phyloP scores from a whole-genome alignment of 92 coral and sea anemone genomes.

The Siderastrea radians region DNA sequence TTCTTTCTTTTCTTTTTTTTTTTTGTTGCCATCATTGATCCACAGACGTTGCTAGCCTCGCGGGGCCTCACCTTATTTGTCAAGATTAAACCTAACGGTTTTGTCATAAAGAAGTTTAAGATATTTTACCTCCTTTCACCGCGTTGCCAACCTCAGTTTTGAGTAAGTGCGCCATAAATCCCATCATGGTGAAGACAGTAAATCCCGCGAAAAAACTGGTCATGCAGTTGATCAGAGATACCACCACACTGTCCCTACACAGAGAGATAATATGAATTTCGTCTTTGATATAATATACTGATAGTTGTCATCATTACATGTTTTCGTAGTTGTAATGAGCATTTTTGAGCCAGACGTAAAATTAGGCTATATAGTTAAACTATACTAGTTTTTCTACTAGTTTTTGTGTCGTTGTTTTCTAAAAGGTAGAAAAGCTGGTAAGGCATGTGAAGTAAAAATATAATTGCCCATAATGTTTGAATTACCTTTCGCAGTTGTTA shows the following conservation, averaged over 20 bases:
- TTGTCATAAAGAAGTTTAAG: not conserved
- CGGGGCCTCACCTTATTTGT: too few relatives aligned
- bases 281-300: too few relatives aligned
- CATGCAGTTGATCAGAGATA: conserved; percentile 59
- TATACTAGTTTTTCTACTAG: too few relatives aligned
- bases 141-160: conserved; percentile 33
- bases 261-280: not conserved
- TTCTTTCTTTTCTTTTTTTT: too few relatives aligned
- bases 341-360: too few relatives aligned
- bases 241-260: conserved; percentile 47
- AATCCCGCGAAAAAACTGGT: conserved; percentile 75
- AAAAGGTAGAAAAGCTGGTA: too few relatives aligned
- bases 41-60: too few relatives aligned
- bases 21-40: too few relatives aligned
- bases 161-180: conserved; percentile 41
- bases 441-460: not conserved
- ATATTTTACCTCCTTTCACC: conserved; percentile 27
- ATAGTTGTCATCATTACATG: too few relatives aligned
- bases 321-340: too few relatives aligned
- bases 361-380: too few relatives aligned
- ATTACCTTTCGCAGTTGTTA: conserved; percentile 71
- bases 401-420: too few relatives aligned
- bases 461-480: not conserved
- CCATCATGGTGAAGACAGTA: conserved; percentile 60
- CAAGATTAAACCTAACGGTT: not conserved